Conservation (phyloP, 2,797 vertebrate species). For the Emydoidea blandingii region DNA sequence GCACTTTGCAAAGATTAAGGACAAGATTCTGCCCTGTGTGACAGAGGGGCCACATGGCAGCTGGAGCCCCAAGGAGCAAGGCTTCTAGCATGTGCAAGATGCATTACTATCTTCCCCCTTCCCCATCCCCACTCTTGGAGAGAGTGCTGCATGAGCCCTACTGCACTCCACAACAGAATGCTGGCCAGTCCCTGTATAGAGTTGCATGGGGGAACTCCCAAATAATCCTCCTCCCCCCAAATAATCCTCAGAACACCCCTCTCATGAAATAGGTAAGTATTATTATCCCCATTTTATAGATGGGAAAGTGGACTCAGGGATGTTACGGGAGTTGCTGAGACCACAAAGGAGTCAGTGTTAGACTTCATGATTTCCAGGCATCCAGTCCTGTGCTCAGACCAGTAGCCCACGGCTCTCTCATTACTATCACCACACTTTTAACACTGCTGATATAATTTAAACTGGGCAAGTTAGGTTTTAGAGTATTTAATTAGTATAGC, state of each 20-base stretch:
- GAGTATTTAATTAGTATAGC: constrained; percentile 68
- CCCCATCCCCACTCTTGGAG: neutral
- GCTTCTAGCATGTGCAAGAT: neutral
- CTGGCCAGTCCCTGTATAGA: neutral
- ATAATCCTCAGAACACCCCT: neutral
- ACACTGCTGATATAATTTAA: constrained; percentile 53
- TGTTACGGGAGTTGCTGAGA: neutral
- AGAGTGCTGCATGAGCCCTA: neutral
- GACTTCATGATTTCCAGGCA: neutral
- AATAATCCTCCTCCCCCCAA: no score
- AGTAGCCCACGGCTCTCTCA: neutral
- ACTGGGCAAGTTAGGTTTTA: constrained; percentile 9
- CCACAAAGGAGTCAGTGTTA: neutral
- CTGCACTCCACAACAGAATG: no score
- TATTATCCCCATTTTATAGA: neutral
- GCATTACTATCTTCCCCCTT: neutral
- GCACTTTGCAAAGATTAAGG: constrained; percentile 36
- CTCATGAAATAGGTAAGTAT: neutral
- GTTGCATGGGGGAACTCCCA: neutral
- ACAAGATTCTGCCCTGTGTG: neutral
- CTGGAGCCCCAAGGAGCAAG: neutral
- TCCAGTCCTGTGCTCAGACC: neutral
- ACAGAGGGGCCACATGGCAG: neutral
- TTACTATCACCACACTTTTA: neutral
- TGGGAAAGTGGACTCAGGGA: neutral